phyloP scores from a whole-genome alignment of 2,888 invertebrate species.

The Lithophane semibrunnea region DNA sequence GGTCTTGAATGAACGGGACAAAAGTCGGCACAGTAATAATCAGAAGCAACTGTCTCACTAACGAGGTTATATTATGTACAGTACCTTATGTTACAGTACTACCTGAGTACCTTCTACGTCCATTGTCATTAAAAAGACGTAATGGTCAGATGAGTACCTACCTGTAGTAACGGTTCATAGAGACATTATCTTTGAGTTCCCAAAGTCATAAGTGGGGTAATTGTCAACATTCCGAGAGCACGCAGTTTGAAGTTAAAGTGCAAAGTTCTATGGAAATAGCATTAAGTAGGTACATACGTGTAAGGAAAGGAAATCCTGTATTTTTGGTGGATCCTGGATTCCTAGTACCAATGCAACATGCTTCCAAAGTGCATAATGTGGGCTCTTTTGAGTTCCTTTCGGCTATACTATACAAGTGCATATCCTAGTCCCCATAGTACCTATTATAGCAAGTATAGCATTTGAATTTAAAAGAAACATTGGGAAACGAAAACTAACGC shows the following conservation, averaged over 20 bases:
- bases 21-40: not conserved
- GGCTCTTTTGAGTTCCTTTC: not conserved
- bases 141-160: conserved; percentile 29
- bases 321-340: too few relatives aligned
- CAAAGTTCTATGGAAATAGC: not conserved
- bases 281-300: not conserved
- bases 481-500: not conserved
- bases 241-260: not conserved
- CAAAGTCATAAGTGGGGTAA: conserved; percentile 51
- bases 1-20: not conserved
- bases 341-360: too few relatives aligned
- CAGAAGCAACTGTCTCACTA: not conserved
- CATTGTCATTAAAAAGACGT: conserved; percentile 21
- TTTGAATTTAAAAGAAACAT: too few relatives aligned
- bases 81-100: too few relatives aligned
- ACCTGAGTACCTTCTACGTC: not conserved
- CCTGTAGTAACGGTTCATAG: conserved; percentile 25
- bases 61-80: not conserved
- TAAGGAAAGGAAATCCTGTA: too few relatives aligned
- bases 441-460: too few relatives aligned
- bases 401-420: not conserved
- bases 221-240: conserved; percentile 25
- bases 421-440: too few relatives aligned
- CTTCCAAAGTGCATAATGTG: too few relatives aligned
- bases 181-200: conserved; percentile 49